phyloP scores from a whole-genome alignment of 1,140 invertebrate species.

The Philopotamus ludificatus region DNA sequence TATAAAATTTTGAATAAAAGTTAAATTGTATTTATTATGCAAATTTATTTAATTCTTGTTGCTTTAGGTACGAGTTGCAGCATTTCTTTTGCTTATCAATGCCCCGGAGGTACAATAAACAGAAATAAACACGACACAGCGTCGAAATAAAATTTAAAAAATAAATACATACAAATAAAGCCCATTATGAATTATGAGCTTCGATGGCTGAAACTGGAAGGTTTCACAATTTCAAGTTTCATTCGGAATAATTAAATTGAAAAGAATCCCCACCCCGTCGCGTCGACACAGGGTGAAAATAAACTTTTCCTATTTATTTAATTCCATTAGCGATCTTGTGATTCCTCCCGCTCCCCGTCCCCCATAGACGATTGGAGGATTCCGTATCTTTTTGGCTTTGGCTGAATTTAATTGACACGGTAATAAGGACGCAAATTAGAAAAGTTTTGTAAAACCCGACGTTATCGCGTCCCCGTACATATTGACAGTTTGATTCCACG shows the following conservation, averaged over 20 bases:
- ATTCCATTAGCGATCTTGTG: constrained; percentile 34
- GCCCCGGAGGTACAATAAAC: no score
- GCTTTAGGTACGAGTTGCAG: no score
- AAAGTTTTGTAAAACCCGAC: constrained; percentile 35
- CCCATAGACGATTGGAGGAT: constrained; percentile 30
- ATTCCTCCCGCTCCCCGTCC: no score
- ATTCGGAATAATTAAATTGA: constrained; percentile 34
- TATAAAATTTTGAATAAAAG: no score
- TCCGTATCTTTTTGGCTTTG: constrained; percentile 30
- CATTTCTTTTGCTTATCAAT: no score
- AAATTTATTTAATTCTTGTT: no score
- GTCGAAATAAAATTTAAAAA: no score
- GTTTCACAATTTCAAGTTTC: constrained; percentile 24
- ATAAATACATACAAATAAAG: background rate
- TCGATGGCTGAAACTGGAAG: background rate
- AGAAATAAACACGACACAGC: no score
- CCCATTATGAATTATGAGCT: background rate
- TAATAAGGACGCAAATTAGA: constrained; percentile 42
- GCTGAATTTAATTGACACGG: constrained; percentile 42
- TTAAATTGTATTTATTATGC: no score
- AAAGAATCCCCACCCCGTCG: constrained; percentile 27
- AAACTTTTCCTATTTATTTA: constrained; percentile 42
- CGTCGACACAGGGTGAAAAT: no score
- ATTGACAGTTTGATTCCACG: constrained; percentile 39
- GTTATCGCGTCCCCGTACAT: constrained; percentile 33